phyloP scores from a whole-genome alignment of 2,797 vertebrate species.

The Harpagifer antarcticus region DNA sequence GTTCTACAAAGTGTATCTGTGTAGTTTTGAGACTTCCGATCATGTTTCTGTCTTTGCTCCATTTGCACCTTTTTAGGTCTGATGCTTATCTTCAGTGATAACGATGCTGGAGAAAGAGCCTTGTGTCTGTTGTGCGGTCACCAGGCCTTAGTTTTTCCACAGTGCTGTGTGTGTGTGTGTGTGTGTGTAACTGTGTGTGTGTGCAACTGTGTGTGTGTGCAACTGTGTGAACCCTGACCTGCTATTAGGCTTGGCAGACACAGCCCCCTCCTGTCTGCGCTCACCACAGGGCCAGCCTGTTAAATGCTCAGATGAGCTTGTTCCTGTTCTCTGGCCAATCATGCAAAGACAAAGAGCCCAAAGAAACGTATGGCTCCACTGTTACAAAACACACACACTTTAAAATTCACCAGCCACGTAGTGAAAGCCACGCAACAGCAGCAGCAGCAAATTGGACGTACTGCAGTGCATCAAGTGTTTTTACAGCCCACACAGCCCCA shows the following conservation, averaged over 20 bases:
- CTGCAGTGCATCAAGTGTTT: not conserved
- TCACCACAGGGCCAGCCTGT: conserved; percentile 59
- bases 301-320: conserved; percentile 58
- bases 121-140: conserved; percentile 28
- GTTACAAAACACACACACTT: conserved; percentile 35
- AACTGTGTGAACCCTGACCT: conserved; percentile 58
- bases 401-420: not conserved
- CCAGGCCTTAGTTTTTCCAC: conserved; percentile 20
- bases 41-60: conserved; percentile 22
- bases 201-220: not conserved
- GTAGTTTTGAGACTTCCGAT: conserved; percentile 11
- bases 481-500: not conserved
- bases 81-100: conserved; percentile 53
- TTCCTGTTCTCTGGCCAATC: conserved; percentile 66
- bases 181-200: too few relatives aligned
- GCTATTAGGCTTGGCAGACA: conserved; percentile 56
- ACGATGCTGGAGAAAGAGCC: conserved; percentile 34
- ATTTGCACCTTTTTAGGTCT: conserved; percentile 29
- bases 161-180: conserved; percentile 37
- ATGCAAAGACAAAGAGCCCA: conserved; percentile 61
- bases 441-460: not conserved
- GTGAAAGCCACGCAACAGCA: not conserved
- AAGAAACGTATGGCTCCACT: conserved; percentile 42
- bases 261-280: conserved; percentile 54
- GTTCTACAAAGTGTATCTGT: conserved; percentile 16